Percentiles rank a stretch among this genome's conserved stretches.
These are phyloP conservation scores for Byasa hedistus DNA, from an alignment of 2,888 invertebrate species.

Conservation along the genomic window DNA sequence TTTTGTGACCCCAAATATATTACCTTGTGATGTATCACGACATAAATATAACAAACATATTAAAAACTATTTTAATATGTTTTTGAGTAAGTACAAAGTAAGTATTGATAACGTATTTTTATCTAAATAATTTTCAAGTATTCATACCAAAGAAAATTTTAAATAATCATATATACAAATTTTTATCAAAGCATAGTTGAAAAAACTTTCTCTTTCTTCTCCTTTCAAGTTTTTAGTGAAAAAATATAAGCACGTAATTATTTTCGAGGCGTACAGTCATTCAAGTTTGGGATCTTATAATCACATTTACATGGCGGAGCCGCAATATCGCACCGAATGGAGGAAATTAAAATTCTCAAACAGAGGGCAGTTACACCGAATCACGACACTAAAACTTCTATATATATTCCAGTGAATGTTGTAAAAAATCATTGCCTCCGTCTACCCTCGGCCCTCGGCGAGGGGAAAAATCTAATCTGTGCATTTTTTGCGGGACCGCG, in stretches of 20 bases:
- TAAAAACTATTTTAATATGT: too few species aligned
- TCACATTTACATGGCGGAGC: slow-evolving; percentile 35
- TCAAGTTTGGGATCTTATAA: slow-evolving; percentile 17
- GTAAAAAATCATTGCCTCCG: slow-evolving; percentile 80
- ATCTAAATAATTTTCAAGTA: too few species aligned
- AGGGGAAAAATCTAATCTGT: slow-evolving; percentile 81
- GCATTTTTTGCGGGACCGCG: slow-evolving; percentile 81
- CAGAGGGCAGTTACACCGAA: slow-evolving; percentile 76
- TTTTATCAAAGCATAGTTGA: too few species aligned
- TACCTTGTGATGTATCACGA: not conserved
- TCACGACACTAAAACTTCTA: slow-evolving; percentile 77
- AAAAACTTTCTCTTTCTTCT: too few species aligned
- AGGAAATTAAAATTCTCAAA: slow-evolving; percentile 79
- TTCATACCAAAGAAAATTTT: too few species aligned
- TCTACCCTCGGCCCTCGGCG: slow-evolving; percentile 66
- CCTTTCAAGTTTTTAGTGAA: slow-evolving; percentile 33
- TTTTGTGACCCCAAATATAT: slow-evolving; percentile 63
- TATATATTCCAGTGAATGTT: slow-evolving; percentile 75
- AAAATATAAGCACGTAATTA: slow-evolving; percentile 1
- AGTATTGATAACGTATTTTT: too few species aligned
- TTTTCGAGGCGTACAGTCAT: not conserved
- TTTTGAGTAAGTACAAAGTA: too few species aligned
- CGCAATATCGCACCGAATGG: slow-evolving; percentile 53
- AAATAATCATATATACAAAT: too few species aligned
- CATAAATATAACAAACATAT: not conserved